A percentile compares a stretch with the other conserved stretches of the same genome.
phyloP scores from a whole-genome alignment of 2,113 vertebrate genomes.

The Hyperoodon ampullatus region DNA sequence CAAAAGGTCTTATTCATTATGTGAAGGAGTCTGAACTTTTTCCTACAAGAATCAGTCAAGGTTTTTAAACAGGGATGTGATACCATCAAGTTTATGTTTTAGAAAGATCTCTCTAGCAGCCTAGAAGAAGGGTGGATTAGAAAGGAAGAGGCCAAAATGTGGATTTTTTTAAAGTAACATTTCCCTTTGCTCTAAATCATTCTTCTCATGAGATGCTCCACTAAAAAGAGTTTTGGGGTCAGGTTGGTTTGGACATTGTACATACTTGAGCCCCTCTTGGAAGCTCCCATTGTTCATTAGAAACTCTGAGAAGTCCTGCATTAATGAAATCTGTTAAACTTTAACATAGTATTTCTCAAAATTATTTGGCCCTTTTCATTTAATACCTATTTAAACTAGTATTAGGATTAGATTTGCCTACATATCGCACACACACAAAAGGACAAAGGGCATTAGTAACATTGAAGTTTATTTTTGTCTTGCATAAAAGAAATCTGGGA shows the following conservation, averaged over 20 bases:
- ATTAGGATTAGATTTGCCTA: constrained; percentile 16
- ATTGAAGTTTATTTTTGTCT: constrained; percentile 23
- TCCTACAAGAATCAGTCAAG: background rate
- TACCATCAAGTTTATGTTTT: constrained; percentile 18
- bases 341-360: constrained; percentile 30
- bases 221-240: background rate
- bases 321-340: background rate
- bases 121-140: background rate
- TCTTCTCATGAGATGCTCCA: background rate
- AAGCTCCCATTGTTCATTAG: background rate
- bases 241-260: constrained; percentile 5
- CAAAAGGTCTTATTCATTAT: background rate
- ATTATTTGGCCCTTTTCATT: constrained; percentile 49
- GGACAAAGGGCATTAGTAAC: background rate
- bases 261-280: background rate
- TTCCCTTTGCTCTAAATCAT: constrained; percentile 2
- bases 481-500: background rate
- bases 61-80: constrained; percentile 5
- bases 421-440: background rate
- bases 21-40: background rate
- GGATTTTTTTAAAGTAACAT: background rate
- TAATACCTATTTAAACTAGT: background rate
- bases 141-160: constrained; percentile 22
- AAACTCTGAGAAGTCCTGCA: background rate
- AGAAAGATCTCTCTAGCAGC: background rate